A percentile compares a stretch with the other conserved stretches of the same genome.
Conservation (phyloP, 2,797 vertebrate genomes). For the Urocyon cinereoargenteus region DNA sequence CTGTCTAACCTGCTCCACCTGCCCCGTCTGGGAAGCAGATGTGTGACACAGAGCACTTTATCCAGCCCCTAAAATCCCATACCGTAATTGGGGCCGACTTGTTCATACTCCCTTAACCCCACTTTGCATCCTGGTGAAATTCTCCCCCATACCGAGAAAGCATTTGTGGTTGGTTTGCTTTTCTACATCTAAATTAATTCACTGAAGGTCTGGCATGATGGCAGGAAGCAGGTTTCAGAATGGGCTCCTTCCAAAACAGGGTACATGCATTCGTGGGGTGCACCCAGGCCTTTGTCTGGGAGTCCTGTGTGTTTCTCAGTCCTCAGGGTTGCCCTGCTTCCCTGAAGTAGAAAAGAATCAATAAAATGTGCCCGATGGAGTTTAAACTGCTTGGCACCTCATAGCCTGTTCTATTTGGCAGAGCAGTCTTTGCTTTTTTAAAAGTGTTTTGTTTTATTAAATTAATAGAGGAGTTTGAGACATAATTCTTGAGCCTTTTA, state of each 20-base stretch:
- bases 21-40: neutral
- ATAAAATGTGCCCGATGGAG: neutral
- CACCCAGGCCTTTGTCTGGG: neutral
- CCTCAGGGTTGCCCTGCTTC: neutral
- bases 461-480: neutral
- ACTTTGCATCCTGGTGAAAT: neutral
- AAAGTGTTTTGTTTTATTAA: slow-evolving; percentile 16
- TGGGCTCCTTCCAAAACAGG: neutral
- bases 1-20: neutral
- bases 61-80: neutral
- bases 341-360: slow-evolving; percentile 47
- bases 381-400: neutral
- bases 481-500: slow-evolving; percentile 18
- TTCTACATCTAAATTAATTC: neutral
- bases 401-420: neutral
- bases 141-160: neutral
- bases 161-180: neutral
- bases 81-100: neutral
- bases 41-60: neutral
- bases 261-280: fast-evolving
- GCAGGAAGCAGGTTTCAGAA: neutral
- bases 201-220: neutral
- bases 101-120: neutral
- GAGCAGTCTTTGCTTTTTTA: neutral
- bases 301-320: neutral